Percentiles rank a stretch among this genome's conserved stretches.
Conservation (phyloP, 1,140 invertebrate genomes). For the Dreissena rostriformis region DNA sequence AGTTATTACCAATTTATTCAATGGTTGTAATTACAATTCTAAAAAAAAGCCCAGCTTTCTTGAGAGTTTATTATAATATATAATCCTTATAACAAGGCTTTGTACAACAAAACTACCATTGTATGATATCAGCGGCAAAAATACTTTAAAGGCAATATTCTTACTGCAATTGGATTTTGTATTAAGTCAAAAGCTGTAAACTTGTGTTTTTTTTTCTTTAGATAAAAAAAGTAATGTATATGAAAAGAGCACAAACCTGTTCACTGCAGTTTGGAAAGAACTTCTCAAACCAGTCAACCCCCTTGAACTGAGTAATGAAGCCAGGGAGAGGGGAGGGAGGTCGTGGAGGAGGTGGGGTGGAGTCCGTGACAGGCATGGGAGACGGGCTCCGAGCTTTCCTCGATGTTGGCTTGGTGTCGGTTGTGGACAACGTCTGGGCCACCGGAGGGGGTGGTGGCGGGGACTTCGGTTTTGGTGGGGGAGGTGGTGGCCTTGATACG, state of each 20-base stretch:
- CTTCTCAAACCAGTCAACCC: conserved; percentile 78
- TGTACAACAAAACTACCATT: too few relatives aligned
- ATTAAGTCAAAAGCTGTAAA: too few relatives aligned
- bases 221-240: too few relatives aligned
- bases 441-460: not conserved
- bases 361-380: conserved; percentile 31
- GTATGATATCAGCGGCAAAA: too few relatives aligned
- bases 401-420: not conserved
- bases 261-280: conserved; percentile 73
- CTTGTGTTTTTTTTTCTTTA: too few relatives aligned
- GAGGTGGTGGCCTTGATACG: conserved; percentile 31
- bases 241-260: not conserved
- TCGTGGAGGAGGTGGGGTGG: conserved; percentile 63
- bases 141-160: too few relatives aligned
- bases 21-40: too few relatives aligned
- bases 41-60: too few relatives aligned
- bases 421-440: not conserved
- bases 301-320: conserved; percentile 78
- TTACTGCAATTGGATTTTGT: too few relatives aligned
- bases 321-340: conserved; percentile 75
- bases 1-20: too few relatives aligned
- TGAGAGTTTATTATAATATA: too few relatives aligned
- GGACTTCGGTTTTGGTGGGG: conserved; percentile 41
- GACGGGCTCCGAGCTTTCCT: conserved; percentile 41
- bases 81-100: too few relatives aligned